Evolutionary conservation across 2,797 vertebrate genomes (phyloP), one percentile per base, ranked within the genome.

Genomic region (Micrastur ruficollis): DNA sequence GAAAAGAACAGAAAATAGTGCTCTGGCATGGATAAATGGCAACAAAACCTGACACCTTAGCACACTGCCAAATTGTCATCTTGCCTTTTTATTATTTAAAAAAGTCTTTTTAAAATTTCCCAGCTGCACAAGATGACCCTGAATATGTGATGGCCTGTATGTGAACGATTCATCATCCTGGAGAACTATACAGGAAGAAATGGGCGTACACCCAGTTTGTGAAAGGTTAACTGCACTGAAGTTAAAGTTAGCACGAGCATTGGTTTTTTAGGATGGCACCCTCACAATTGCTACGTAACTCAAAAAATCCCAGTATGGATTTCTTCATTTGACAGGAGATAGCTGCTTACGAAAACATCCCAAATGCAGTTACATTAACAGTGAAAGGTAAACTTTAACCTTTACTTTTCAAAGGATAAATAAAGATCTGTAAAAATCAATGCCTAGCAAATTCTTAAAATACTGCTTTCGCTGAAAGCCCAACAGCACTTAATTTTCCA

Each of bases 301-400:
- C 75, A 61, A 22, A 66, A 81, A 96, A 92, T 20, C 25, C 85
- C 42, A 87, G 0, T 0, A 7, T 22, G 72, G 14, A 53, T 85
- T 95, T 95, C 52, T 96, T 62, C 70, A 72, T 81, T 91, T 96
- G 63, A 59, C 91, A 99, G 98, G 98, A 99, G 95, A 97, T 98
- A 46, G 98, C 98, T 25, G 98, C 98, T 96, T 98, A 98, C 31
- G 98, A 98, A 95, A 98, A 98, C 58, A 98, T 97, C 97, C 98
- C 98, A 93, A 94, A 98, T 73, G 94, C 97, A 91, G 98, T 98
- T 65, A 97, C 93, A 22, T 95, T 98, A 98, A 99, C 98, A 83
- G 98, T 97, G 81, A 97, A 97, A 97, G 98, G 98, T 98, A 97
- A 97, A 86, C 42, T 61, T 94, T 62, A 90, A 93, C 55, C 55